These are phyloP conservation scores for Xiphophorus hellerii DNA, from an alignment of 2,113 vertebrate genomes.

Conservation along the genomic window DNA sequence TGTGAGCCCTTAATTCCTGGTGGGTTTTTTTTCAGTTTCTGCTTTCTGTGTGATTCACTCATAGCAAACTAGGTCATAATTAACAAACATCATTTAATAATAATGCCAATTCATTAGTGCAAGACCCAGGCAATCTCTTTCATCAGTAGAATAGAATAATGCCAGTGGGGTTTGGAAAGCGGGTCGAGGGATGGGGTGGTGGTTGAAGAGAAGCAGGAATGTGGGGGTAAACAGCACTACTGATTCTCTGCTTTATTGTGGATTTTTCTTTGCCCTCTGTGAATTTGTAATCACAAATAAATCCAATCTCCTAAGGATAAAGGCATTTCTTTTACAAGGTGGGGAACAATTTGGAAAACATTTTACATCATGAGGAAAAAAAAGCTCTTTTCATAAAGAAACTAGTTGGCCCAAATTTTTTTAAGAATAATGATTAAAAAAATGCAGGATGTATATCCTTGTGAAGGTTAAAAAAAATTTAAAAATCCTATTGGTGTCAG, in stretches of 20 bases:
- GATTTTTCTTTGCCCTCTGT: conserved; percentile 38
- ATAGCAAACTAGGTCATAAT: conserved; percentile 76
- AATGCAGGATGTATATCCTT: conserved; percentile 6
- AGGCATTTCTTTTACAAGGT: conserved; percentile 41
- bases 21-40: conserved; percentile 51
- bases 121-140: conserved; percentile 74
- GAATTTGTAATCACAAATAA: conserved; percentile 53
- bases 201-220: neutral
- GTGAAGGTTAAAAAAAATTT: conserved; percentile 18
- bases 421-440: neutral
- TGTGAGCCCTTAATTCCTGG: conserved; percentile 59
- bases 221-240: conserved; percentile 51
- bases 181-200: conserved; percentile 20
- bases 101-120: conserved; percentile 78
- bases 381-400: conserved; percentile 6
- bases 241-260: conserved; percentile 35
- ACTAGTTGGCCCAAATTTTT: conserved; percentile 24
- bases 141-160: conserved; percentile 69
- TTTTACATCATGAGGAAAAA: conserved; percentile 18
- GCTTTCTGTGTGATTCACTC: conserved; percentile 51
- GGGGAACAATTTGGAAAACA: conserved; percentile 14
- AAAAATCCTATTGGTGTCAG: neutral
- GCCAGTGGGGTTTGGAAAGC: conserved; percentile 68
- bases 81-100: conserved; percentile 81
- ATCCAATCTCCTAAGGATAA: conserved; percentile 46